phyloP scores from a whole-genome alignment of 1,140 invertebrate species.

The Meteorus sp. region DNA sequence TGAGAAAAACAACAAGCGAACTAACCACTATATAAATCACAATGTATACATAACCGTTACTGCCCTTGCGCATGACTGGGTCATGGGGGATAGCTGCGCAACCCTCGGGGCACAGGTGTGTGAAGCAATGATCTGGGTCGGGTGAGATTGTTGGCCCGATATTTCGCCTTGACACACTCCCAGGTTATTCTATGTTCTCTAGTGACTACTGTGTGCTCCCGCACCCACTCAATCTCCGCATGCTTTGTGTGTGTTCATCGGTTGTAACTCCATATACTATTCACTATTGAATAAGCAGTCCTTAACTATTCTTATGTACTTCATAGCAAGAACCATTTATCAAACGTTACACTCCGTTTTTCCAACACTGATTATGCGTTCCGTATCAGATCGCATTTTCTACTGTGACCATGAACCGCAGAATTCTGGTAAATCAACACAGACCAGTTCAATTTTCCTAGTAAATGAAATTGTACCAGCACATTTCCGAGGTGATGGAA shows the following conservation, averaged over 20 bases:
- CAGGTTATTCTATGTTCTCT: too few species aligned
- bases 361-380: too few species aligned
- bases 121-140: slow-evolving; percentile 47
- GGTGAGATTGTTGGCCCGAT: slow-evolving; percentile 45
- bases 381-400: too few species aligned
- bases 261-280: slow-evolving; percentile 5
- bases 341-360: too few species aligned
- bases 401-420: too few species aligned
- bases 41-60: background rate
- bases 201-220: slow-evolving; percentile 28
- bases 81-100: slow-evolving; percentile 23
- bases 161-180: slow-evolving; percentile 49
- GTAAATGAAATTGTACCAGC: too few species aligned
- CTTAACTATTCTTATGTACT: too few species aligned
- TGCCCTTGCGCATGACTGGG: slow-evolving; percentile 18
- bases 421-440: too few species aligned
- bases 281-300: background rate
- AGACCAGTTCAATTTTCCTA: too few species aligned
- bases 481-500: too few species aligned
- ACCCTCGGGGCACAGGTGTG: slow-evolving; percentile 26
- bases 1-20: too few species aligned
- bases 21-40: slow-evolving; percentile 1
- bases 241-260: slow-evolving; percentile 10
- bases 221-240: background rate
- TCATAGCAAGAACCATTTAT: too few species aligned